Evolutionary conservation across 2,797 vertebrate species (phyloP).

Genomic region (Onychomys arenicola): DNA sequence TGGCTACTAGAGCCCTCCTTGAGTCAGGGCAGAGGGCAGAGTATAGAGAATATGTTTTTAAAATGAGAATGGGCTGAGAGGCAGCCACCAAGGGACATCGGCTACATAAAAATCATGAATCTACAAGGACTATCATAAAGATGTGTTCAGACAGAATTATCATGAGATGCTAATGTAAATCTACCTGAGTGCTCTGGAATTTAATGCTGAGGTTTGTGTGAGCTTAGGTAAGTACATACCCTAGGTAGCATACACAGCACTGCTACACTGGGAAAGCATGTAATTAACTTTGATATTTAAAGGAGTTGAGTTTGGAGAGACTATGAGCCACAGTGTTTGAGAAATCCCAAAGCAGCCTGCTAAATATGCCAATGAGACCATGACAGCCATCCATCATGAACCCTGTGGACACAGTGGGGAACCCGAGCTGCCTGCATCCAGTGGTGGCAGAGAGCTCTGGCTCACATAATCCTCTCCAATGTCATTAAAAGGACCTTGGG

Average conservation of each 20-base stretch:
- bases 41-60: not conserved
- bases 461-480: not conserved
- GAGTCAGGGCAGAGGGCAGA: not conserved
- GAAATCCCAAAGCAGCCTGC: not conserved
- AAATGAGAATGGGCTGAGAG: not conserved
- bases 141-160: not conserved
- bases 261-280: constrained; percentile 13
- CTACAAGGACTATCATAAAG: not conserved
- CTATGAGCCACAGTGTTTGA: not conserved
- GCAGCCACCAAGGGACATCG: not conserved
- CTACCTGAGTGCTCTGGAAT: not conserved
- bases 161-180: not conserved
- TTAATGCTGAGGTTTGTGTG: not conserved
- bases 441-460: not conserved
- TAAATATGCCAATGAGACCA: constrained; percentile 31
- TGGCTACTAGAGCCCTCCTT: not conserved
- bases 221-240: not conserved
- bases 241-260: not conserved
- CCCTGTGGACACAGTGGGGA: not conserved
- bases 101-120: not conserved
- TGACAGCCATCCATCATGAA: not conserved
- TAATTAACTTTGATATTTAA: constrained; percentile 21
- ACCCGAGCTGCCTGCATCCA: rapidly evolving
- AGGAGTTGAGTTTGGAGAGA: constrained; percentile 32
- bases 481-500: constrained; percentile 45